A percentile compares a stretch with the other conserved stretches of the same genome.
Conservation (phyloP, 2,888 invertebrate genomes). For the Maniola hyperantus region DNA sequence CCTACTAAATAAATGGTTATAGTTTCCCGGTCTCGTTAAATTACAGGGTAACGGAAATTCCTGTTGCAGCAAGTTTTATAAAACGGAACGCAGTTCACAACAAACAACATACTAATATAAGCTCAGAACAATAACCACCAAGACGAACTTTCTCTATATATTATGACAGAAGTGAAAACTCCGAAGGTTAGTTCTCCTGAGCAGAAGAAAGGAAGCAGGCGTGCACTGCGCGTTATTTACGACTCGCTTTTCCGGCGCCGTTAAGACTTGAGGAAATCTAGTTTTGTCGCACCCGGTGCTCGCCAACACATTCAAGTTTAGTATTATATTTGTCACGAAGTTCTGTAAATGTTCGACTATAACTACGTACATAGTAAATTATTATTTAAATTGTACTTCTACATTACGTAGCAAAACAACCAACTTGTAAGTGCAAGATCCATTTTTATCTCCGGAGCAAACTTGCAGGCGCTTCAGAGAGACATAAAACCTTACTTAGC, state of each 20-base stretch:
- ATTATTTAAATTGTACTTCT: neutral
- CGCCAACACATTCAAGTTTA: slow-evolving; percentile 30
- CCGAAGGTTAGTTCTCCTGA: slow-evolving; percentile 54
- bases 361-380: neutral
- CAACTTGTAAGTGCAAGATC: slow-evolving; percentile 52
- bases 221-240: slow-evolving; percentile 72
- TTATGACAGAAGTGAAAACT: slow-evolving; percentile 48
- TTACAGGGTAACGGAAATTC: slow-evolving; percentile 14
- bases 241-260: slow-evolving; percentile 68
- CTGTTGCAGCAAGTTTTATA: slow-evolving; percentile 15
- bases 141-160: slow-evolving; percentile 43
- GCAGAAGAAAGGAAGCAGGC: slow-evolving; percentile 69
- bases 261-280: slow-evolving; percentile 63
- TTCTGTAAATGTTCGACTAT: neutral
- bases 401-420: slow-evolving; percentile 16
- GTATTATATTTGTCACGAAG: slow-evolving; percentile 12
- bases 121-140: slow-evolving; percentile 24
- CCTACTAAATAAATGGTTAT: slow-evolving; percentile 20
- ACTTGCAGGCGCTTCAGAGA: slow-evolving; percentile 71
- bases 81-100: slow-evolving; percentile 44
- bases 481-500: slow-evolving; percentile 82
- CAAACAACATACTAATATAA: slow-evolving; percentile 27
- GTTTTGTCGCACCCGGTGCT: slow-evolving; percentile 53
- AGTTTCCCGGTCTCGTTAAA: slow-evolving; percentile 19
- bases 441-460: slow-evolving; percentile 73